Percentiles rank a stretch among this genome's conserved stretches.
Conservation (phyloP, 2,797 vertebrate genomes). For the Oreortyx pictus region DNA sequence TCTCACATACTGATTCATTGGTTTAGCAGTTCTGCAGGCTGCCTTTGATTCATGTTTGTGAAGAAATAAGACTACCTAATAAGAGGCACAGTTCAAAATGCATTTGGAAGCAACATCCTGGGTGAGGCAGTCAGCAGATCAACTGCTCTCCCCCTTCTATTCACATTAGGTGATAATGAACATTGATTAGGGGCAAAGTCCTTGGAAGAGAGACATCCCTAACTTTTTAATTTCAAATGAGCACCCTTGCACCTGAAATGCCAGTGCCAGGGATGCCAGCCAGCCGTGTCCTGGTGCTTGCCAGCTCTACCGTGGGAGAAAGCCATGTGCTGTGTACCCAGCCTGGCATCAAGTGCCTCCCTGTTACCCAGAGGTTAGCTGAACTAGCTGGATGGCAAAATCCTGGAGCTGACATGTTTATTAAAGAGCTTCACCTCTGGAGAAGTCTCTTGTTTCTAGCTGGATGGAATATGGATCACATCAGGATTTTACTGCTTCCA, state of each 20-base stretch:
- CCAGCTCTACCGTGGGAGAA: neutral
- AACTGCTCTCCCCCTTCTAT: neutral
- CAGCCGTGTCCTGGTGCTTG: neutral
- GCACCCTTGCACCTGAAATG: neutral
- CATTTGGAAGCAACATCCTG: neutral
- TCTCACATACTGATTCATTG: neutral
- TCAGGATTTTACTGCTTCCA: conserved; percentile 46
- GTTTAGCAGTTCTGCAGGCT: neutral
- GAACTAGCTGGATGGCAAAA: neutral
- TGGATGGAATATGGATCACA: conserved; percentile 14
- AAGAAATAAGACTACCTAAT: neutral
- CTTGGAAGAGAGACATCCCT: neutral
- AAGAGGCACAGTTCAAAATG: neutral
- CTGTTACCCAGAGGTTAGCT: neutral
- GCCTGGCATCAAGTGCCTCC: neutral
- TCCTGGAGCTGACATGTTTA: neutral
- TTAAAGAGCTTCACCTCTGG: conserved; percentile 21
- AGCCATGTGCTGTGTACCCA: neutral
- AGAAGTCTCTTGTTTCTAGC: neutral
- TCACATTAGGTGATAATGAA: neutral
- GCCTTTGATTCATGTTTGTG: neutral
- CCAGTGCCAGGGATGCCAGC: neutral
- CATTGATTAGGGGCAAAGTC: neutral
- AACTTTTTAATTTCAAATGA: neutral
- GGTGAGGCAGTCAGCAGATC: neutral